phyloP scores from a whole-genome alignment of 1,140 invertebrate genomes.

The Drosophila kurseongensis region DNA sequence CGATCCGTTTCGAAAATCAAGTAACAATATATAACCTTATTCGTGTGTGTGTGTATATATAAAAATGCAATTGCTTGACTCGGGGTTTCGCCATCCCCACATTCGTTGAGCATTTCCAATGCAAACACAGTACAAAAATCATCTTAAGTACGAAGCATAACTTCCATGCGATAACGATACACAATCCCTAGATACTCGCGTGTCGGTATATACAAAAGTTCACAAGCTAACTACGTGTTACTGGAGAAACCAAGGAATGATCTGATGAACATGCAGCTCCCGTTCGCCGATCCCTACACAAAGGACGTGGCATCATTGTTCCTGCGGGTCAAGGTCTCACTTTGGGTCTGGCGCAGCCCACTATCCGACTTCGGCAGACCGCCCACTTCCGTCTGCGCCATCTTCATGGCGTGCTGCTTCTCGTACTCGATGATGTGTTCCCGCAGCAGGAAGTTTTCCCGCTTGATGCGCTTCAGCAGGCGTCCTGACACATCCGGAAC shows the following conservation, averaged over 20 bases:
- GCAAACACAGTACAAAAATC: conserved; percentile 24
- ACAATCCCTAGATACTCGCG: conserved; percentile 1
- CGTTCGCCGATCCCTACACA: conserved; percentile 6
- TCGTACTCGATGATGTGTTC: conserved; percentile 94
- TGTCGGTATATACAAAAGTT: conserved; percentile 48
- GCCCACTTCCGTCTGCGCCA: conserved; percentile 15
- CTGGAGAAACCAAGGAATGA: conserved; percentile 12
- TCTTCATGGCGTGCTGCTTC: conserved; percentile 38
- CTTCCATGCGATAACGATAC: conserved; percentile 18
- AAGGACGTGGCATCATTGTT: conserved; percentile 12
- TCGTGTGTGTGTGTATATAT: conserved; percentile 14
- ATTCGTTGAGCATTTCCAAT: conserved; percentile 44
- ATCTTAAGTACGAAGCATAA: conserved; percentile 54
- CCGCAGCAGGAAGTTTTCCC: conserved; percentile 93
- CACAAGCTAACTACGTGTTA: conserved; percentile 18
- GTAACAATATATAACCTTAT: conserved; percentile 30
- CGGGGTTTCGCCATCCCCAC: neutral
- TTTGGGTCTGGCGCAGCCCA: conserved; percentile 15
- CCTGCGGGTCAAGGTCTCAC: conserved; percentile 11
- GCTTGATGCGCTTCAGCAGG: conserved; percentile 91
- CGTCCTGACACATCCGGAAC: conserved; percentile 92
- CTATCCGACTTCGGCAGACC: conserved; percentile 11
- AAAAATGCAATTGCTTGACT: conserved; percentile 39
- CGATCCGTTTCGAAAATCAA: neutral
- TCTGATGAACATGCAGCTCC: neutral